Evolutionary conservation across 1,140 invertebrate genomes (phyloP).

Genomic region (Acromyrmex echinatior): DNA sequence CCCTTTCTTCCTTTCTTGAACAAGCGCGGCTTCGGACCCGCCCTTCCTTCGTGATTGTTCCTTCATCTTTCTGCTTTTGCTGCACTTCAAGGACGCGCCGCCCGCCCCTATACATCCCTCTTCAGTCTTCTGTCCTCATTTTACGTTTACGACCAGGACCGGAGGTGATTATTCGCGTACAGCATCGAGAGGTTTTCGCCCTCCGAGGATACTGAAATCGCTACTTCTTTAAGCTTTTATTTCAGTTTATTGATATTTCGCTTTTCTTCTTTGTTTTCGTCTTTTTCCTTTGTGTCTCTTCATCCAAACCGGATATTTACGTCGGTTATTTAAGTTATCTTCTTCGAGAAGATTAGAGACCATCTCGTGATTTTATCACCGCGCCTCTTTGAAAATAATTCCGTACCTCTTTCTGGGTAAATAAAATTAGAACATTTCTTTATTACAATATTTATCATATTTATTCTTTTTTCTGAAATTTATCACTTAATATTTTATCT

Average conservation of each 20-base stretch:
- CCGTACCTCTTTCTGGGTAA: neutral
- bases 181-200: constrained; percentile 22
- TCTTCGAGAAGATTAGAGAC: constrained; percentile 9
- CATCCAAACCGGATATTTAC: constrained; percentile 41
- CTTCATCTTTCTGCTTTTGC: constrained; percentile 59
- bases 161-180: constrained; percentile 51
- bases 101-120: neutral
- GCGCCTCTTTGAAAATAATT: neutral
- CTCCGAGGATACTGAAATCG: constrained; percentile 45
- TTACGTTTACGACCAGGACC: constrained; percentile 49
- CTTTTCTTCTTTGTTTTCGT: neutral
- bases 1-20: constrained; percentile 54
- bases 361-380: neutral
- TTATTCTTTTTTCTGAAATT: neutral
- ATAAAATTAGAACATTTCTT: neutral
- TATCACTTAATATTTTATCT: neutral
- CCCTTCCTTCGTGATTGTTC: constrained; percentile 58
- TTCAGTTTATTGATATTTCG: constrained; percentile 52
- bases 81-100: constrained; percentile 55
- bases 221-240: constrained; percentile 34
- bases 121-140: constrained; percentile 32
- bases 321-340: constrained; percentile 35
- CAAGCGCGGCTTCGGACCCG: constrained; percentile 43
- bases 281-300: constrained; percentile 14
- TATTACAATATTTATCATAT: constrained; percentile 5